Evolutionary conservation across 1,140 invertebrate species (phyloP).

Genomic region (Conus ventricosus): DNA sequence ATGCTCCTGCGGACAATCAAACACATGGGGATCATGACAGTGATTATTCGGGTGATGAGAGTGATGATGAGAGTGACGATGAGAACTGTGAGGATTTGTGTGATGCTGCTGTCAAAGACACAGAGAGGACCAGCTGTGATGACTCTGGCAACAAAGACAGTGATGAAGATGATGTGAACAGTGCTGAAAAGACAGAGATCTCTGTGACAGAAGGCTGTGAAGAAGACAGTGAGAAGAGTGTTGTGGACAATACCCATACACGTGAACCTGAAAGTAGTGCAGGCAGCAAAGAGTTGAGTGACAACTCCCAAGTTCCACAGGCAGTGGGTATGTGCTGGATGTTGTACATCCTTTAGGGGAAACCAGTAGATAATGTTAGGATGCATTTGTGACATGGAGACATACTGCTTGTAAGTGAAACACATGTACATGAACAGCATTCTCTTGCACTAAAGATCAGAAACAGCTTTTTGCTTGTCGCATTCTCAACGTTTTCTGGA

Average conservation of each 20-base stretch:
- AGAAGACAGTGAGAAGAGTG: neutral
- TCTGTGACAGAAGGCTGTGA: neutral
- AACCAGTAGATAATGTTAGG: too few relatives aligned
- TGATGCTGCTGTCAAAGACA: conserved; percentile 11
- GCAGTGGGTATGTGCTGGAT: neutral
- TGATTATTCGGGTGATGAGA: conserved; percentile 40
- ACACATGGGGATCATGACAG: conserved; percentile 38
- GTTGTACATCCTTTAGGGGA: too few relatives aligned
- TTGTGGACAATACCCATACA: neutral
- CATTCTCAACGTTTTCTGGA: too few relatives aligned
- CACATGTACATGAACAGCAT: too few relatives aligned
- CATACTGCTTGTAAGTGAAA: too few relatives aligned
- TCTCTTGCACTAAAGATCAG: too few relatives aligned
- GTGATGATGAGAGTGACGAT: conserved; percentile 16
- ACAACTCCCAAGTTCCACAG: neutral
- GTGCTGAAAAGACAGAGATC: neutral
- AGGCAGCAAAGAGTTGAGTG: neutral
- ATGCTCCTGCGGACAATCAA: conserved; percentile 27
- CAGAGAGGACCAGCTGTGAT: conserved; percentile 46
- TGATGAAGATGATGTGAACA: conserved; percentile 23
- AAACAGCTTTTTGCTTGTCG: too few relatives aligned
- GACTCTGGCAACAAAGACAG: conserved; percentile 49
- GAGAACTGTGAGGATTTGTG: conserved; percentile 20
- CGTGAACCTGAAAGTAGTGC: too few relatives aligned
- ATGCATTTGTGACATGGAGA: too few relatives aligned